These are phyloP conservation scores for Gobius niger DNA, from an alignment of 2,113 vertebrate genomes.

Conservation along the genomic window DNA sequence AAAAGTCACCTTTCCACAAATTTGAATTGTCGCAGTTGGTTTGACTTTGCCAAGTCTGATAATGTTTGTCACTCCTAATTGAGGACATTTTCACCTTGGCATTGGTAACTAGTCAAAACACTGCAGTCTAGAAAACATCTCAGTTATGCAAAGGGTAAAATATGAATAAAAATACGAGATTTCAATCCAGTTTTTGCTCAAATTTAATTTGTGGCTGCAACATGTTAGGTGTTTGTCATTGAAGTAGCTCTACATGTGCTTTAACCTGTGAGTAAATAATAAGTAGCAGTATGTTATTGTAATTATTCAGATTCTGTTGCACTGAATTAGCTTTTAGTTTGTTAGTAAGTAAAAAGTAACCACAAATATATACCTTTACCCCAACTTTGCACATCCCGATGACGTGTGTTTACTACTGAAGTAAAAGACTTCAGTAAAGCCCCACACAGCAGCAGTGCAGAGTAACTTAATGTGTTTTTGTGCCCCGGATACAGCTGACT, in stretches of 20 bases:
- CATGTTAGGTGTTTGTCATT: background rate
- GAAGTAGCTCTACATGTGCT: too few relatives aligned
- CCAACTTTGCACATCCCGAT: too few relatives aligned
- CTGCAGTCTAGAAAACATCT: background rate
- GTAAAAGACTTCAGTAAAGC: background rate
- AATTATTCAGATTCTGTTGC: too few relatives aligned
- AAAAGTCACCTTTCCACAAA: constrained; percentile 33
- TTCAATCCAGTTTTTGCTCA: background rate
- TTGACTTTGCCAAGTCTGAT: constrained; percentile 27
- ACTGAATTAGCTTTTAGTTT: too few relatives aligned
- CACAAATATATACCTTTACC: background rate
- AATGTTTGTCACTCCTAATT: background rate
- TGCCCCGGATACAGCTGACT: constrained; percentile 76
- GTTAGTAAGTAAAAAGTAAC: too few relatives aligned
- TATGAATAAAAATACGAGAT: background rate
- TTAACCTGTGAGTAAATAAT: too few relatives aligned
- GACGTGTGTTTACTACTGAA: too few relatives aligned
- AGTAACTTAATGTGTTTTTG: background rate
- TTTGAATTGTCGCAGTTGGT: constrained; percentile 24
- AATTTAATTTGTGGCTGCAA: too few relatives aligned
- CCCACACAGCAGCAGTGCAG: background rate
- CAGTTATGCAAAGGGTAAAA: too few relatives aligned
- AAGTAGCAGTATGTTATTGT: too few relatives aligned
- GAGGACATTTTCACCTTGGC: background rate
- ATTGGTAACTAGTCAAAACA: background rate